phyloP scores from a whole-genome alignment of 2,888 invertebrate species.

The Ecdyonurus torrentis region DNA sequence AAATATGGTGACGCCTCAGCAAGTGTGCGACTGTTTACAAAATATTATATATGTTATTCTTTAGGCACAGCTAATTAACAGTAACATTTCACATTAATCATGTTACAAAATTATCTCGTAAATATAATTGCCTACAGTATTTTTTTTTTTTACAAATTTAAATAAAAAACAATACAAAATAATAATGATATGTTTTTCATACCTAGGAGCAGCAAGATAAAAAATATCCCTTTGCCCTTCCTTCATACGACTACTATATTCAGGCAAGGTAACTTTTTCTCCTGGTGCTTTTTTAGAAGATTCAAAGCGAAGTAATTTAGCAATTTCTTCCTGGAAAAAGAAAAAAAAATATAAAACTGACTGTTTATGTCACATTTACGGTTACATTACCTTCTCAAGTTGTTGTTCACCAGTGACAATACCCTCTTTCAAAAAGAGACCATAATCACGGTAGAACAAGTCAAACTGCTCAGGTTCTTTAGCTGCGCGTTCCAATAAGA shows the following conservation, averaged over 20 bases:
- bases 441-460: constrained; percentile 82
- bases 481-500: constrained; percentile 64
- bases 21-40: constrained; percentile 65
- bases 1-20: constrained; percentile 92
- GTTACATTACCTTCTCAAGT: constrained; percentile 49
- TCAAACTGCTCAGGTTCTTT: constrained; percentile 69
- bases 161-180: not conserved
- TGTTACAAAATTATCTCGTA: not conserved
- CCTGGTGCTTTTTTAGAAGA: constrained; percentile 61
- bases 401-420: constrained; percentile 72
- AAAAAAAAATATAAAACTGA: not conserved
- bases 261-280: constrained; percentile 50
- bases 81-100: too few species aligned
- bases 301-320: constrained; percentile 80
- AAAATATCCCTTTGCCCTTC: constrained; percentile 73
- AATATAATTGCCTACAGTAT: not conserved
- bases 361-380: too few species aligned
- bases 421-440: constrained; percentile 87
- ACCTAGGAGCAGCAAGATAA: constrained; percentile 88
- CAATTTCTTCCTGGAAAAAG: constrained; percentile 60
- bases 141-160: not conserved
- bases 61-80: too few species aligned
- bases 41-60: constrained; percentile 9
- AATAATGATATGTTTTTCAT: constrained; percentile 15
- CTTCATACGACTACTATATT: constrained; percentile 62